Evolutionary conservation across 2,797 vertebrate species (phyloP).

Genomic region (Mallotus villosus): DNA sequence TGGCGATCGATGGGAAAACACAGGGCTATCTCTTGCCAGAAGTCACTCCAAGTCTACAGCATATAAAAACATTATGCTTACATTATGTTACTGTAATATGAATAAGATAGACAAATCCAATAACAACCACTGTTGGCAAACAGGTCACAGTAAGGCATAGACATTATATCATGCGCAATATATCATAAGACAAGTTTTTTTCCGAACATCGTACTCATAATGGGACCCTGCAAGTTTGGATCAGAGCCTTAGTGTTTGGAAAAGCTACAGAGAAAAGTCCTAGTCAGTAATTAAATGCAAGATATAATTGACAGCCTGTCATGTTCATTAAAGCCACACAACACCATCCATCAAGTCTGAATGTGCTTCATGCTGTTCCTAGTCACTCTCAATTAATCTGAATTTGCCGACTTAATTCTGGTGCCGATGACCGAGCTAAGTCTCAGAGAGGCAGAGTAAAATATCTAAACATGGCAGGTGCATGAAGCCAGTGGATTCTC

Average conservation of each 20-base stretch:
- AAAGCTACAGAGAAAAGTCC: conserved; percentile 30
- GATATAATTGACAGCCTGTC: conserved; percentile 36
- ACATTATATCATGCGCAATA: too few species aligned
- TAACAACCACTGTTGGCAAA: too few species aligned
- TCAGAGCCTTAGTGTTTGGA: conserved; percentile 34
- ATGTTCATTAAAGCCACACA: conserved; percentile 26
- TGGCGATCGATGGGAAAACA: too few species aligned
- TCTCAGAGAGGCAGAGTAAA: not conserved
- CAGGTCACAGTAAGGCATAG: too few species aligned
- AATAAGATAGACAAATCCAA: too few species aligned
- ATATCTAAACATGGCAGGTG: conserved; percentile 5
- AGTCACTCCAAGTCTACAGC: not conserved
- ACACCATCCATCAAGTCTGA: conserved; percentile 28
- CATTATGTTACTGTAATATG: not conserved
- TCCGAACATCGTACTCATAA: not conserved
- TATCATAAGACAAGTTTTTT: not conserved
- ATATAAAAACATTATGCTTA: not conserved
- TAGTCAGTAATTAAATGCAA: conserved; percentile 32
- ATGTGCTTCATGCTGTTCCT: conserved; percentile 7
- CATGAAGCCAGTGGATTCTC: not conserved
- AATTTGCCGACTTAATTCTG: conserved; percentile 10
- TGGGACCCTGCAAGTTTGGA: conserved; percentile 39
- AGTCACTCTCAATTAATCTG: conserved; percentile 25
- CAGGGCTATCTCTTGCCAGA: not conserved
- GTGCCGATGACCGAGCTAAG: conserved; percentile 19